Base-by-base conservation (phyloP, 2,888 invertebrate genomes). In the Smittia sp. region DNA sequence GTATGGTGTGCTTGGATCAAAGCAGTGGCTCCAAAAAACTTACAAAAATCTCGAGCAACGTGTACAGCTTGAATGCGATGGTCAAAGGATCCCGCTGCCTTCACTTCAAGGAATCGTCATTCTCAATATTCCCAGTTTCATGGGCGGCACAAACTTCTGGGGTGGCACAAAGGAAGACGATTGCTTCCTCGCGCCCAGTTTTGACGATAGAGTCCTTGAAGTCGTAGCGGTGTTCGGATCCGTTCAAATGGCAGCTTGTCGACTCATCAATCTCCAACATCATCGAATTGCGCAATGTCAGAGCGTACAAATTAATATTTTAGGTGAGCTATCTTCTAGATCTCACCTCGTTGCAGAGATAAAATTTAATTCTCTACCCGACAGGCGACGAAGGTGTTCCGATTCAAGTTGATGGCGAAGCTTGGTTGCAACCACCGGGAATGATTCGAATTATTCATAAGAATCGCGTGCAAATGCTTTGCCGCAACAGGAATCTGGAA, bases 211-310 rank as follows among this genome's bases (percentile, higher is more conserved):
- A 74, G 91, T 98, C 75, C 84, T 98, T 66, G 98, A 98, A 86
- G 98, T 98, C 9, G 96, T 98, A 13, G 98, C 98, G 6, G 96
- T 98, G 0, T 98, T 97, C 82, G 97, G 98, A 0, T 95, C 96
- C 0, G 94, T 96, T 13, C 98, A 98, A 84, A 96, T 98, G 93
- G 98, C 97, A 0, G 96, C 97, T 0, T 96, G 96, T 0, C 87
- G 97, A 0, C 86, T 98, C 3, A 94, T 98, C 76, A 96, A 97
- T 83, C 85, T 98, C 20, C 97, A 98, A 80, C 96, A 96, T 83
- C 98, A 98, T 83, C 88, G 98, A 74, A 98, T 98, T 76, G 97
- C 97, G 0, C 98, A 98, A 81, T 98, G 98, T 80, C 91, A 96
- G 77, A 93, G 93, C 46, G 93, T 98, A 1, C 96, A 96, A 84